Base-by-base conservation (phyloP, 1,140 invertebrate species). In the Bilobella aurantiaca region DNA sequence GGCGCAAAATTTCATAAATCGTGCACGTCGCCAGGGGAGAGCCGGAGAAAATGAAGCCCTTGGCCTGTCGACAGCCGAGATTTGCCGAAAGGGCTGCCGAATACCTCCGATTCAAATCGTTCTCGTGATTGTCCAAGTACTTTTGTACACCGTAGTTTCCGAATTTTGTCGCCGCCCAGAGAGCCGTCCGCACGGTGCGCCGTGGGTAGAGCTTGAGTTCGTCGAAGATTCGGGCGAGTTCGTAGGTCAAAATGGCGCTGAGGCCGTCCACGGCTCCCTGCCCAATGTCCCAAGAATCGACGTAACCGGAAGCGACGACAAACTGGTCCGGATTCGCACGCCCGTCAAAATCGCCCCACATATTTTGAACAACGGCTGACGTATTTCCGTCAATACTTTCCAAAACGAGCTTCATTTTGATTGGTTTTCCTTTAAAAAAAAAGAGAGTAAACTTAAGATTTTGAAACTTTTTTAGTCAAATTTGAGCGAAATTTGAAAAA, bases 281-380 rank as follows among this genome's bases (percentile, higher is more conserved):
- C 25, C 81, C 82, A 30, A 82, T 79, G 74, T 83, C 82, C 82
- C 82, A 83, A 49, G 75, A 78, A 73, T 84, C 82, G n/a, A 82
- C 67, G 72, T 84, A 82, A 23, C 80, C 82, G 65, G 79, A 78
- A 16, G 83, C 74, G 18, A 82, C 58, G 1, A 83, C 79, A 25
- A 80, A 71, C 73, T 80, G 32, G 18, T 62, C 58, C n/a, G 21
- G 16, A 29, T 57, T 3, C 27, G 34, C 37, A 28, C 34, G 2
- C 3, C 61, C 61, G 16, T 63, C 42, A 29, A 63, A 47, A n/a
- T 63, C 61, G 28, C 3, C 32, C 3, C 61, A n/a, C 3, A 62
- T 1, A 32, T 60, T 49, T 25, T 42, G 32, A 0, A 78, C 27
- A 3, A 34, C 3, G 28, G n/a, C 0, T 63, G 70, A 31, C 71